Base-by-base conservation (phyloP, 2,113 vertebrate species). In the Dissostichus mawsoni region DNA sequence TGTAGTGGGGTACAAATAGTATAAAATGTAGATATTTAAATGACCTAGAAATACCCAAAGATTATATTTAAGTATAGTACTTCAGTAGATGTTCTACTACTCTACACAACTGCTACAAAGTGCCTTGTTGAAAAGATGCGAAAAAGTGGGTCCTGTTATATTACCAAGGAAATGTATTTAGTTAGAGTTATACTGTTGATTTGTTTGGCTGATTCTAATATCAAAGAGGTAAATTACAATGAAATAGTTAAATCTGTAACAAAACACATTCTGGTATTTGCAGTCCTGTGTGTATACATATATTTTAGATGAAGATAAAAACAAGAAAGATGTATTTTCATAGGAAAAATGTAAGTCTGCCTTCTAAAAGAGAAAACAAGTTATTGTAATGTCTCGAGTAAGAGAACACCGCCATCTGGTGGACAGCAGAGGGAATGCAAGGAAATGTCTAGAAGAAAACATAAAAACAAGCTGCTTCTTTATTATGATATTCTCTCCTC, bases 361-460 rank as follows among this genome's bases (percentile, higher is more conserved):
- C 8, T 71, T 44, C 57, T 41, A 13, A 11, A 59, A 41, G 23
- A 56, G 5, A 20, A 66, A 25, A 51, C 0, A 41, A n/a, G 12
- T 3, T 4, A 7, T 18, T 45, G 1, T 20, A 4, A 13, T 65
- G 20, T 44, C 17, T 29, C 74, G n/a, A 11, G 11, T 45, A 0
- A 55, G 33, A 20, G 3, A 52, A 71, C 74, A 76, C 1, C 13
- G 76, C 86, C 92, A 67, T 67, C 93, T 83, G 9, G 82, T 91
- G 93, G 85, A 63, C 55, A 81, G 64, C 11, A 44, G 58, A 50
- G 20, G 11, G 17, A 59, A 5, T 0, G 9, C 14, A 2, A 0
- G 17, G 59, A 48, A 45, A 68, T 18, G 20, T 20, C 9, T 5
- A 66, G 1, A 23, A 20, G 12, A 62, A 57, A 72, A 69, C 13